Evolutionary conservation across 2,888 invertebrate genomes (phyloP).

Genomic region (Athetis lepigone): DNA sequence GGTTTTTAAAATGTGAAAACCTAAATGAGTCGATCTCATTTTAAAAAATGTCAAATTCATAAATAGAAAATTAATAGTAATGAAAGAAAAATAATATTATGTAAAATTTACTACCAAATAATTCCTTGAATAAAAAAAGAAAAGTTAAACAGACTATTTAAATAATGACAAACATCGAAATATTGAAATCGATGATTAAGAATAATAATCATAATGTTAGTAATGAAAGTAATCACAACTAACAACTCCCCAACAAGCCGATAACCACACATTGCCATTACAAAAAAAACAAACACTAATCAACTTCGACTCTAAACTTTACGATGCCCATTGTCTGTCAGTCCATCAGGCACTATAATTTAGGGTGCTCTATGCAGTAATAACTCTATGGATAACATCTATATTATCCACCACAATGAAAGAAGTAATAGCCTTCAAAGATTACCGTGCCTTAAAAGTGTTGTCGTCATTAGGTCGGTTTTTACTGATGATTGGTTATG

Average conservation of each 20-base stretch:
- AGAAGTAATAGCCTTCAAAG: conserved; percentile 45
- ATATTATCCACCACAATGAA: conserved; percentile 60
- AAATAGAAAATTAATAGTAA: no score
- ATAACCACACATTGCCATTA: neutral
- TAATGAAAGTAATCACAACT: neutral
- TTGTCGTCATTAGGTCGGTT: conserved; percentile 35
- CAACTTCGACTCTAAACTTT: conserved; percentile 56
- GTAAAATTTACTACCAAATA: no score
- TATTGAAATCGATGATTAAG: no score
- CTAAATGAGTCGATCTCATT: no score
- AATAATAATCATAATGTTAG: no score
- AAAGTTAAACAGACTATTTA: no score
- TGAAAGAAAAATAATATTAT: no score
- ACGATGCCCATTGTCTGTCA: conserved; percentile 61
- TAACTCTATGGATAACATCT: conserved; percentile 69
- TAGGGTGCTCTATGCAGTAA: conserved; percentile 62
- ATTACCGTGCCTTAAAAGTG: conserved; percentile 50
- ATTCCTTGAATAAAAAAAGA: no score
- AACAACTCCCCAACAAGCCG: neutral
- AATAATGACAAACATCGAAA: no score
- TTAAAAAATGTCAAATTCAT: no score
- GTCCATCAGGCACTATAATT: conserved; percentile 62
- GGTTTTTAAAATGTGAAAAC: no score
- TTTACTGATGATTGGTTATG: conserved; percentile 8
- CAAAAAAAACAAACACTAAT: conserved; percentile 50